phyloP scores from a whole-genome alignment of 2,113 vertebrate species.

The Pelmatolapia mariae region DNA sequence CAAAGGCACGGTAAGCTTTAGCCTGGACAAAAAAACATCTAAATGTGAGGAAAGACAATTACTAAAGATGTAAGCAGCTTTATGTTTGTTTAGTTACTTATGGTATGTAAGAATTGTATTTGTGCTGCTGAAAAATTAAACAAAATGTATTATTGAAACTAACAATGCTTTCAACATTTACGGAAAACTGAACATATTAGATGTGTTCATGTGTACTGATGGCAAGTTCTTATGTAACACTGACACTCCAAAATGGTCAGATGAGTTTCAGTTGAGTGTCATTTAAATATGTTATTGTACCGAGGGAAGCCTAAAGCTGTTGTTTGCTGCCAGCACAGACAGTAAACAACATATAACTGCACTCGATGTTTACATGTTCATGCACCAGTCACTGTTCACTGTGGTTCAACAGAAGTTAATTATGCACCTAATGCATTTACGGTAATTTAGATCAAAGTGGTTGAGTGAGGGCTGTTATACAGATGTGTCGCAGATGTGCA shows the following conservation, averaged over 20 bases:
- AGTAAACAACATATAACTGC: not conserved
- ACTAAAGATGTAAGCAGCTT: not conserved
- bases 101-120: not conserved
- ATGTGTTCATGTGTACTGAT: not conserved
- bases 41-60: not conserved
- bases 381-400: not conserved
- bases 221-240: not conserved
- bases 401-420: not conserved
- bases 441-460: not conserved
- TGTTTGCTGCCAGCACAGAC: not conserved
- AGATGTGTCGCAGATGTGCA: not conserved
- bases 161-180: not conserved
- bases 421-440: not conserved
- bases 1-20: not conserved
- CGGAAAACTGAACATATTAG: not conserved
- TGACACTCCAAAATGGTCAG: not conserved
- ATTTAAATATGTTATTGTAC: not conserved
- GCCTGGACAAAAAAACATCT: not conserved
- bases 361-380: not conserved
- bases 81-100: not conserved
- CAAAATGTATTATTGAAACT: not conserved
- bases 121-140: not conserved
- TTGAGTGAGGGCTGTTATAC: not conserved
- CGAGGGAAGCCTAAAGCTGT: not conserved
- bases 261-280: not conserved